Evolutionary conservation across 2,888 invertebrate genomes (phyloP), one percentile per base, ranked within the genome.

Genomic region (Odontocerum albicorne): DNA sequence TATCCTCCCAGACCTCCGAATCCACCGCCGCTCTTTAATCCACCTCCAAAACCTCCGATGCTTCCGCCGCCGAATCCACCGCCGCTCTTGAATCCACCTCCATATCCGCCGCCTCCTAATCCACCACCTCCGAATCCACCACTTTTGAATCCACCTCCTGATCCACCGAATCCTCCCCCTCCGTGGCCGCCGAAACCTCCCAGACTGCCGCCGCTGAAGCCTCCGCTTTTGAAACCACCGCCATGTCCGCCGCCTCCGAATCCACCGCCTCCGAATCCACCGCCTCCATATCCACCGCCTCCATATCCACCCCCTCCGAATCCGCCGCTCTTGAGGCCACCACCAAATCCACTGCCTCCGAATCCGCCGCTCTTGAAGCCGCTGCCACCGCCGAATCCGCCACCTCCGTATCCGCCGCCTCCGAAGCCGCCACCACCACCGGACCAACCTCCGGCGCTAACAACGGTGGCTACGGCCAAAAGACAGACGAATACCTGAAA

Each of bases 401-500:
- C 43, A 40, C 36, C 13, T 58, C 55, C 56, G 10, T 27, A 13
- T 4, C 49, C 38, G 31, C 43, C 38, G 16, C 55, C 55, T 13
- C 59, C 51, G 44, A 33, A 43, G 22, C 44, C 46, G 1, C 50
- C 39, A 12, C 16, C 7, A 10, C 50, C 49, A 21, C 40, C 20
- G 22, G 20, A 12, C 49, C 43, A n/a, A n/a, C n/a, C 49, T 17
- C 59, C 59, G 19, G 59, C 59, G 17, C 31, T 54, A 15, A 17
- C 57, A 32, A 40, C 57, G 33, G 42, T 57, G 15, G 57, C 35
- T 16, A 60, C 17, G 10, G 60, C 55, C 45, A 60, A 55, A 21
- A 60, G 38, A 31, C 57, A 57, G 15, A 60, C 55, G 47, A 60
- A 60, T 43, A 60, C 57, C 60, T 60, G 21, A 32, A 59, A 51